Evolutionary conservation across 1,140 invertebrate species (phyloP).

Genomic region (Pseudomyrmex flavicornis): DNA sequence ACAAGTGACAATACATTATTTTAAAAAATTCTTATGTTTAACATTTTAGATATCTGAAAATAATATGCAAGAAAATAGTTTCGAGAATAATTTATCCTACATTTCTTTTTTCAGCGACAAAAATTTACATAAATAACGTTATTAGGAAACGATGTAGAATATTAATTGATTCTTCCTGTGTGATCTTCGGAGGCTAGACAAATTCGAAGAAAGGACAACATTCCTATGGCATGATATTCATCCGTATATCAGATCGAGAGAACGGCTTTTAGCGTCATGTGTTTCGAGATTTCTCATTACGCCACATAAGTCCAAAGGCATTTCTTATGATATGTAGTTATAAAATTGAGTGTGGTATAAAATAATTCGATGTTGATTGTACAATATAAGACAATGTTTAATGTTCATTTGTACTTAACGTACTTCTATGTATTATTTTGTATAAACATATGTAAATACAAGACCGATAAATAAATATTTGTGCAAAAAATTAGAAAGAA

Average conservation of each 20-base stretch:
- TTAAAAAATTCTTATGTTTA: not conserved
- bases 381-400: too few species aligned
- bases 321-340: not conserved
- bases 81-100: too few species aligned
- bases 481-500: too few species aligned
- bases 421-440: too few species aligned
- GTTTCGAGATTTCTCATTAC: slow-evolving; percentile 9
- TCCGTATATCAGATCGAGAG: slow-evolving; percentile 7
- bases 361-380: too few species aligned
- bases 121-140: slow-evolving; percentile 3
- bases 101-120: not conserved
- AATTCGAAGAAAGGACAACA: slow-evolving; percentile 58
- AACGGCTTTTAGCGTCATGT: not conserved
- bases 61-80: not conserved
- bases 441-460: too few species aligned
- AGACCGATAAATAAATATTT: too few species aligned
- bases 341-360: too few species aligned
- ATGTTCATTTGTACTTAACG: too few species aligned
- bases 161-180: slow-evolving; percentile 1
- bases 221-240: slow-evolving; percentile 46
- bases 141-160: slow-evolving; percentile 9
- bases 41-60: not conserved
- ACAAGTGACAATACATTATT: not conserved
- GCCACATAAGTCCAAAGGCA: slow-evolving; percentile 7
- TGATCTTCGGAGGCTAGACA: slow-evolving; percentile 29